A percentile compares a stretch with the other conserved stretches of the same genome.
phyloP scores from a whole-genome alignment of 1,140 invertebrate species.

The Lysiphlebus fabarum region DNA sequence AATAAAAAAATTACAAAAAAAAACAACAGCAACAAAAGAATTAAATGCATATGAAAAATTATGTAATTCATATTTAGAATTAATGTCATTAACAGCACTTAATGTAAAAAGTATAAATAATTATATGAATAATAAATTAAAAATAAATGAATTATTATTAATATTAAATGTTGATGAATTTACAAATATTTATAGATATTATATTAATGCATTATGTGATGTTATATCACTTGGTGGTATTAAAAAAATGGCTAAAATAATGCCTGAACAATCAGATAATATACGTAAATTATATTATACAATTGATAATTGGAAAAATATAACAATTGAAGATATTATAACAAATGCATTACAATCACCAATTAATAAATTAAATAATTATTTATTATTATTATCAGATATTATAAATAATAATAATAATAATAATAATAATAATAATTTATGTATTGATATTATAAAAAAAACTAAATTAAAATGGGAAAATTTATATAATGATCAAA shows the following conservation, averaged over 20 bases:
- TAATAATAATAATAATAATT: slow-evolving; percentile 42
- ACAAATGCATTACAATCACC: slow-evolving; percentile 61
- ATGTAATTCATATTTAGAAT: slow-evolving; percentile 66
- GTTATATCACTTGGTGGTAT: slow-evolving; percentile 72
- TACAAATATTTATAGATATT: slow-evolving; percentile 69
- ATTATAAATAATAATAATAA: slow-evolving; percentile 43
- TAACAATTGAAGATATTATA: slow-evolving; percentile 61
- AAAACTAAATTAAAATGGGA: slow-evolving; percentile 59
- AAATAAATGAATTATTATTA: slow-evolving; percentile 64
- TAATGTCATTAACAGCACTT: slow-evolving; percentile 67
- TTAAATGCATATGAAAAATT: slow-evolving; percentile 62
- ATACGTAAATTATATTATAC: slow-evolving; percentile 36
- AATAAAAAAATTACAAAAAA: slow-evolving; percentile 63
- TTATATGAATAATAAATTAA: slow-evolving; percentile 63
- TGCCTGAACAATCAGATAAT: slow-evolving; percentile 58
- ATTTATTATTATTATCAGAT: slow-evolving; percentile 43
- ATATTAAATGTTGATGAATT: slow-evolving; percentile 71
- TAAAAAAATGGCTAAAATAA: slow-evolving; percentile 61
- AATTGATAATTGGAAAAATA: slow-evolving; percentile 52
- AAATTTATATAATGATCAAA: slow-evolving; percentile 61
- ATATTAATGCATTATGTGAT: slow-evolving; percentile 72
- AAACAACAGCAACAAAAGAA: slow-evolving; percentile 56
- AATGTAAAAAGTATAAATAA: slow-evolving; percentile 66
- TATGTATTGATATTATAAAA: slow-evolving; percentile 45
- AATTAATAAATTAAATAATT: slow-evolving; percentile 55